Conservation (phyloP, 2,113 vertebrate species). For the Geococcyx californianus region DNA sequence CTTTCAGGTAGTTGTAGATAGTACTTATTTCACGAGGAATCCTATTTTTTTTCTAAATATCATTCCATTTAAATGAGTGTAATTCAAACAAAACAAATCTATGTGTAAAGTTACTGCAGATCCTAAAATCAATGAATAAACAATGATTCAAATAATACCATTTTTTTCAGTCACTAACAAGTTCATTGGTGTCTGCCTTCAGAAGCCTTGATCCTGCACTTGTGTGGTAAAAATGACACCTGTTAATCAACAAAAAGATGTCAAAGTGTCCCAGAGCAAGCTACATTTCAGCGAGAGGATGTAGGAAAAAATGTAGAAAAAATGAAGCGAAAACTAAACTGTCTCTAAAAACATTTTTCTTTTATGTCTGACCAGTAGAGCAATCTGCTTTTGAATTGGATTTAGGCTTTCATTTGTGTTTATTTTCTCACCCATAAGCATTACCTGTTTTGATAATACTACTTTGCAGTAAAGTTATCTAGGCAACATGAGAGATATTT, state of each 20-base stretch:
- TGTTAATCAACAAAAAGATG: background rate
- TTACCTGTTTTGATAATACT: background rate
- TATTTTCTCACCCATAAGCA: background rate
- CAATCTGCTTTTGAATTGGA: background rate
- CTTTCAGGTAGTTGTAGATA: too few species aligned
- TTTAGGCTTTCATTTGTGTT: background rate
- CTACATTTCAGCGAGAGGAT: background rate
- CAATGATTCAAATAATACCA: background rate
- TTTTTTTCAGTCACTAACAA: fast-evolving
- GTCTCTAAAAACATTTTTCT: background rate
- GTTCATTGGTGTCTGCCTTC: background rate
- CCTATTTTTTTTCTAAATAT: background rate
- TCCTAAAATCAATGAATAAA: background rate
- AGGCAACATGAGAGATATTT: background rate
- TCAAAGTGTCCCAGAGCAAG: background rate
- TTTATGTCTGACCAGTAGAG: background rate
- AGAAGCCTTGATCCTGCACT: background rate
- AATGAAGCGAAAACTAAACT: background rate
- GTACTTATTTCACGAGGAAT: background rate
- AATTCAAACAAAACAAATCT: background rate
- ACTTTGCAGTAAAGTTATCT: background rate
- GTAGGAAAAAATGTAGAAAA: background rate
- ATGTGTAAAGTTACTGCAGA: background rate
- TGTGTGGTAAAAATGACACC: background rate
- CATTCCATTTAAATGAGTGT: background rate